Evolutionary conservation across 2,888 invertebrate genomes (phyloP), one percentile per base, ranked within the genome.

Genomic region (Cotesia congregata): DNA sequence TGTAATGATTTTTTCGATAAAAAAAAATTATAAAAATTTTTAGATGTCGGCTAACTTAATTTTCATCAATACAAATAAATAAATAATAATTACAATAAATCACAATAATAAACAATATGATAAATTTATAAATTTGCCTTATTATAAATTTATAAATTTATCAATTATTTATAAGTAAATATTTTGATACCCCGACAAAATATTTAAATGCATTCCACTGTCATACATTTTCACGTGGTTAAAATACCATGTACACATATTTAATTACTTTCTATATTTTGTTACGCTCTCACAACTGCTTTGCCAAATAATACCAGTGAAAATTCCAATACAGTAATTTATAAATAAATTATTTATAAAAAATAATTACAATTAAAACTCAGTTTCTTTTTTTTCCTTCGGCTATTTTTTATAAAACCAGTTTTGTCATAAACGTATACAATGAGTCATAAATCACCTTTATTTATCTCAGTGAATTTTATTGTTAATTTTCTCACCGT

Each of bases 181-280:
- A 50, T 50, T 50, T 30, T 30, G 2, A 30, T 30, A 30, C 30
- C 30, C 30, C 30, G 3, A 30, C 30, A 3, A 30, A 30, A 30
- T 30, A 30, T 30, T 30, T 50, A 50, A 6, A 9, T 12, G 50
- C 12, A 50, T 50, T 50, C 50, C 50, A 50, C 9, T 50, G 50
- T 50, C 50, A 50, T 50, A 50, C 4, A 50, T 50, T 50, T 50
- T 50, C 50, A 50, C 50, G 50, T 50, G 50, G 50, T 50, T 50
- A 4, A 50, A 50, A 50, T 50, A 12, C 9, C 50, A 50, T 30
- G 50, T 50, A 50, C 12, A 50, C 7, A 50, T 50, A 50, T 50
- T 50, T 50, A 50, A 50, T 50, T 50, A 50, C 50, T 50, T 50
- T 50, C 50, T 50, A 50, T 50, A 50, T 50, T 50, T 50, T 50